Percentiles rank a stretch among this genome's conserved stretches.
Evolutionary conservation across 2,888 invertebrate genomes (phyloP).

Genomic region (Nephrotoma appendiculata): DNA sequence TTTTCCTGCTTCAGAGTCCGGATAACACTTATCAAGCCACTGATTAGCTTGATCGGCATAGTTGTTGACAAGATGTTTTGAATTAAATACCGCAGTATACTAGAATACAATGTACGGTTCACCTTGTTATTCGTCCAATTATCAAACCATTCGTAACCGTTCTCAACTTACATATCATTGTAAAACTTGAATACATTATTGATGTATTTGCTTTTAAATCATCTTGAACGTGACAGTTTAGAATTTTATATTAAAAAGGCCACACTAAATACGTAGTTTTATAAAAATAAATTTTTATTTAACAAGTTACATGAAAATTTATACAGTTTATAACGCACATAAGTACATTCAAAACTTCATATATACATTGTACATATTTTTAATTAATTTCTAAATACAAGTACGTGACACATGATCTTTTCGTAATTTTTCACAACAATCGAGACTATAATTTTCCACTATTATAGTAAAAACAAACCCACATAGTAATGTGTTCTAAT

Average conservation of each 20-base stretch:
- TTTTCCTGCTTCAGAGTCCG: too few relatives aligned
- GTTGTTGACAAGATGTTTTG: too few relatives aligned
- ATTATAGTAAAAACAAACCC: too few relatives aligned
- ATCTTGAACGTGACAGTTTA: neutral
- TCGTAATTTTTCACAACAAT: neutral
- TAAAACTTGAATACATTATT: neutral
- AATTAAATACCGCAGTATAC: too few relatives aligned
- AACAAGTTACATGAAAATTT: neutral
- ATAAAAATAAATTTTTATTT: neutral
- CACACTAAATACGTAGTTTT: neutral
- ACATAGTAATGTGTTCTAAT: neutral
- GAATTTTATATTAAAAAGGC: neutral
- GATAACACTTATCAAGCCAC: too few relatives aligned
- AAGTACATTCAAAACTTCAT: neutral
- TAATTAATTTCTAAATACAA: neutral
- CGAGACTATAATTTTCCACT: too few relatives aligned
- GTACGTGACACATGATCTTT: neutral
- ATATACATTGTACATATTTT: neutral
- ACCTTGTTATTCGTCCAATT: too few relatives aligned
- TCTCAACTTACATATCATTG: neutral
- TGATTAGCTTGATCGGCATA: too few relatives aligned
- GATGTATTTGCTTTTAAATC: neutral
- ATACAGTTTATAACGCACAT: neutral
- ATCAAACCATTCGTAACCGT: neutral
- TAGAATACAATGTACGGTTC: too few relatives aligned